phyloP scores from a whole-genome alignment of 2,888 invertebrate genomes.

The Drosophila basisetae region DNA sequence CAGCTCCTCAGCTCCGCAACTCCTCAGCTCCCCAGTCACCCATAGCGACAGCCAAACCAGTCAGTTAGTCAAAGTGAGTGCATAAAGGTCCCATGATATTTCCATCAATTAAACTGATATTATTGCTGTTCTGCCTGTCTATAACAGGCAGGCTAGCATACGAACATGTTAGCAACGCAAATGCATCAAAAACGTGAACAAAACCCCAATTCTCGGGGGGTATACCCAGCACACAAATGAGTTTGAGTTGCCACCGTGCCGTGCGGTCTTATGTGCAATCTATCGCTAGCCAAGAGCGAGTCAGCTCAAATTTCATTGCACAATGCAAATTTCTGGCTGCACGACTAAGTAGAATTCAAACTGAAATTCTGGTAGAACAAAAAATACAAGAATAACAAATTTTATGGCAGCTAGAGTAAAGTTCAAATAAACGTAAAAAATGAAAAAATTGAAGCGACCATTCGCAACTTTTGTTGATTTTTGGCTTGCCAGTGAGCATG shows the following conservation, averaged over 20 bases:
- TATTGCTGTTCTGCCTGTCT: slow-evolving; percentile 24
- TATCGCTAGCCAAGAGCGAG: slow-evolving; percentile 47
- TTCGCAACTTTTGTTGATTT: slow-evolving; percentile 72
- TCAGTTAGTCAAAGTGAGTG: slow-evolving; percentile 7
- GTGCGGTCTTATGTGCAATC: slow-evolving; percentile 46
- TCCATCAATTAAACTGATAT: slow-evolving; percentile 75
- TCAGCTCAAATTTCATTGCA: slow-evolving; percentile 22
- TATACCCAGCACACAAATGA: slow-evolving; percentile 38
- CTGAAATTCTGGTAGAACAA: slow-evolving; percentile 13
- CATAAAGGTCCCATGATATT: slow-evolving; percentile 54
- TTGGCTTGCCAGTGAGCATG: slow-evolving; percentile 42
- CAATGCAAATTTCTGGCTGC: slow-evolving; percentile 72
- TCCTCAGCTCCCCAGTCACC: neutral
- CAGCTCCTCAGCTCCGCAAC: neutral
- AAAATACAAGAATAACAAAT: slow-evolving; percentile 15
- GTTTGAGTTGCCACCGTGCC: slow-evolving; percentile 25
- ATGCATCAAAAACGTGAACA: slow-evolving; percentile 32
- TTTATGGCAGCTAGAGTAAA: slow-evolving; percentile 46
- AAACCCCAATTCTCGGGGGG: slow-evolving; percentile 25
- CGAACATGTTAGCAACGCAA: slow-evolving; percentile 18
- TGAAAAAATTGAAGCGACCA: slow-evolving; percentile 30
- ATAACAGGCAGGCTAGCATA: neutral
- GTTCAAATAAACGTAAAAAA: slow-evolving; percentile 70
- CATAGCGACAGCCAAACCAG: neutral
- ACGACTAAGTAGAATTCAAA: slow-evolving; percentile 63